These are phyloP conservation scores for Cyanistes caeruleus DNA, from an alignment of 2,113 vertebrate species.

Conservation along the genomic window DNA sequence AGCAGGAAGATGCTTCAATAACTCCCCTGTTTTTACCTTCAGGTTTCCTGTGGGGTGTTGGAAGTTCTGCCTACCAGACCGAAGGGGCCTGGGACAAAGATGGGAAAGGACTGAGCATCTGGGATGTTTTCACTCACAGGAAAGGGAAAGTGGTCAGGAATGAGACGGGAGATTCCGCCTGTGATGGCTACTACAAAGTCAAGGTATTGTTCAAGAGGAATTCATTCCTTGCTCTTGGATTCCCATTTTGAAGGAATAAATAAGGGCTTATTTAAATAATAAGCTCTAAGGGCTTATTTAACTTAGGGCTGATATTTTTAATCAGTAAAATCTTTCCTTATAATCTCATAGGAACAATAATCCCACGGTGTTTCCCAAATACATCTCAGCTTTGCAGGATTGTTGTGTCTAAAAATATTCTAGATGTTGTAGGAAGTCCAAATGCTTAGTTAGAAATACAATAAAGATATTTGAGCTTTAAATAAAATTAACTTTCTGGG, in stretches of 20 bases:
- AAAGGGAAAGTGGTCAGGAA: slow-evolving; percentile 81
- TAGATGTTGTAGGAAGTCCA: neutral
- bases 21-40: neutral
- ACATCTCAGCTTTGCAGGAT: neutral
- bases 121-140: slow-evolving; percentile 88
- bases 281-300: neutral
- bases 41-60: slow-evolving; percentile 94
- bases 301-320: neutral
- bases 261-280: neutral
- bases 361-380: neutral
- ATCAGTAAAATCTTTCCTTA: neutral
- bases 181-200: slow-evolving; percentile 87
- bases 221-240: neutral
- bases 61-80: slow-evolving; percentile 93
- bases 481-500: neutral
- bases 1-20: neutral
- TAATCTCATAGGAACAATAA: neutral
- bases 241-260: neutral
- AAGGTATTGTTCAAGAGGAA: slow-evolving; percentile 73
- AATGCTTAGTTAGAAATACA: neutral
- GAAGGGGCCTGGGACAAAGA: slow-evolving; percentile 95
- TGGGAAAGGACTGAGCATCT: slow-evolving; percentile 93
- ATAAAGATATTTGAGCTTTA: neutral
- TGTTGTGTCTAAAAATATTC: neutral
- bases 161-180: slow-evolving; percentile 85